A percentile compares a stretch with the other conserved stretches of the same genome.
These are phyloP conservation scores for Tapera naevia DNA, from an alignment of 2,797 vertebrate species.

Conservation along the genomic window DNA sequence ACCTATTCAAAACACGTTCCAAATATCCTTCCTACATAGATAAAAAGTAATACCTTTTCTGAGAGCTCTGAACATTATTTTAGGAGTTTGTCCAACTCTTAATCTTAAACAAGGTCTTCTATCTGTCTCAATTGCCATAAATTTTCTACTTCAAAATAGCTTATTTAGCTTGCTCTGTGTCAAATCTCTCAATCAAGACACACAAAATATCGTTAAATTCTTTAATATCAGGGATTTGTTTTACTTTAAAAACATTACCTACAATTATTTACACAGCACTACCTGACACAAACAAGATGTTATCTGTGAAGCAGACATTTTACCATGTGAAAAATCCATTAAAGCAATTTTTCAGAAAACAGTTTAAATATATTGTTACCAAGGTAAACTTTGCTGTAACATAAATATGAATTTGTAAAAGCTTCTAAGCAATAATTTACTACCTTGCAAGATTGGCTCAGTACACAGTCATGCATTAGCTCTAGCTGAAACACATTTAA, in stretches of 20 bases:
- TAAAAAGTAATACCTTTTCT: neutral
- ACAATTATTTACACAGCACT: conserved; percentile 18
- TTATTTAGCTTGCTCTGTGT: neutral
- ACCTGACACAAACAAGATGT: conserved; percentile 27
- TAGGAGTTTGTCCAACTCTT: neutral
- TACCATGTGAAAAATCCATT: conserved; percentile 45
- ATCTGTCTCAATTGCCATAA: neutral
- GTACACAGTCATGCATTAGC: neutral
- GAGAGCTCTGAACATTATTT: neutral
- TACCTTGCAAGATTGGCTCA: neutral
- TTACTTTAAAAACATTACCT: conserved; percentile 6
- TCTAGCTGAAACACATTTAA: conserved; percentile 18
- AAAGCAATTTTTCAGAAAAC: conserved; percentile 32
- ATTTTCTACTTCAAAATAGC: neutral
- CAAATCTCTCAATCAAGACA: conserved; percentile 9
- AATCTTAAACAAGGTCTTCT: neutral
- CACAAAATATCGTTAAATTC: neutral
- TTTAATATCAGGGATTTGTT: neutral
- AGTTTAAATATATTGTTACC: conserved; percentile 33
- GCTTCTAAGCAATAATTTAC: conserved; percentile 44
- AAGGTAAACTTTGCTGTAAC: conserved; percentile 21
- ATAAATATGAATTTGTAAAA: conserved; percentile 51
- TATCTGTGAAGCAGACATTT: conserved; percentile 21
- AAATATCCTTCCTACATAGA: neutral
- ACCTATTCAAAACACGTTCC: neutral